Evolutionary conservation across 1,140 invertebrate species (phyloP), one percentile per base, ranked within the genome.

Genomic region (Aphaenogaster ashmeadi): DNA sequence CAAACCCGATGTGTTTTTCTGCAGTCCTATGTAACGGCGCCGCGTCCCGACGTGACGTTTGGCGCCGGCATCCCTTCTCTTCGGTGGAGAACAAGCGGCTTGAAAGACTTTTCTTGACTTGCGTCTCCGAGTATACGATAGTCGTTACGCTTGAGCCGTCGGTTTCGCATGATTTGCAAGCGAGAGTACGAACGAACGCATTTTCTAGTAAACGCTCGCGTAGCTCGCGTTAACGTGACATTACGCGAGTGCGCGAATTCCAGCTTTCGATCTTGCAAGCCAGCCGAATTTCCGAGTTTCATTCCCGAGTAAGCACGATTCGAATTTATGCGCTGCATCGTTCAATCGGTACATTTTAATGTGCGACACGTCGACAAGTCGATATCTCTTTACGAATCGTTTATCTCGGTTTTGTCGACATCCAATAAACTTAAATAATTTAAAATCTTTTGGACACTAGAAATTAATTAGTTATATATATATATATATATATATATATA

Each of bases 151-250:
- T 79, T 62, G 41, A 66, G 47, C 21, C 58, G 71, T 83, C 89
- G 81, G 89, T 91, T 91, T 83, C 77, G 47, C 71, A 90, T 80
- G 88, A 81, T 60, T 86, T 85, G 60, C 54, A 85, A 56, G 44
- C 83, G 69, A 27, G 41, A 64, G 13, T 41, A 41, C 77, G 71
- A 89, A 69, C 56, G 75, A 90, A 69, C 67, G 56, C n/a, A 88
- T 87, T 79, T 64, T 56, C 66, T 60, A 52, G 18, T 44, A 54
- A 27, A 74, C 41, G 15, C 38, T 84, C 52, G 3, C 11, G 1
- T 21, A 60, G 15, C 38, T 84, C 52, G 3, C 11, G 4, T 21
- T 77, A 33, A 21, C 56, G 33, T 18, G 54, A 72, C 50, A 81
- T 27, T 50, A 18, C 58, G 33, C 54, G 67, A 56, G 50, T 21